phyloP scores from a whole-genome alignment of 2,113 vertebrate species.

The Carlito syrichta region DNA sequence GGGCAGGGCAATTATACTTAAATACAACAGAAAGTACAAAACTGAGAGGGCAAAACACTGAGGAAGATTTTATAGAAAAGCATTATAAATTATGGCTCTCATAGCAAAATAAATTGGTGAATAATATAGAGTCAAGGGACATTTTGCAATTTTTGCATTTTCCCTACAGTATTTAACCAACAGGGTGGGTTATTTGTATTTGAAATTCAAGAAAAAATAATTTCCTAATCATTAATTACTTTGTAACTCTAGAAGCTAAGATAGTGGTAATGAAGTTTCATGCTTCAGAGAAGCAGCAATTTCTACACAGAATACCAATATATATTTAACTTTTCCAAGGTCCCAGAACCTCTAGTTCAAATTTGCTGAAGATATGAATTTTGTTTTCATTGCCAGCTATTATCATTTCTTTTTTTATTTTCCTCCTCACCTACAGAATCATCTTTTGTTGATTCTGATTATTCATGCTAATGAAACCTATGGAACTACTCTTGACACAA shows the following conservation, averaged over 20 bases:
- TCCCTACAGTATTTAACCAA: not conserved
- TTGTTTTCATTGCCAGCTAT: not conserved
- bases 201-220: not conserved
- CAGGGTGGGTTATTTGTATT: not conserved
- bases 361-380: not conserved
- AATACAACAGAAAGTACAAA: not conserved
- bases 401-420: not conserved
- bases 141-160: too few relatives aligned
- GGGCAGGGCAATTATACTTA: not conserved
- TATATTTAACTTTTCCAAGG: not conserved
- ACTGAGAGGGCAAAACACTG: not conserved
- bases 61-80: not conserved
- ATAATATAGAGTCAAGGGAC: not conserved
- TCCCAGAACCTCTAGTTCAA: not conserved
- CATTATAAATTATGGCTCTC: not conserved
- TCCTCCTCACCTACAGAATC: not conserved
- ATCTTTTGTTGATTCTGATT: not conserved
- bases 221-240: not conserved
- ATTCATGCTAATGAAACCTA: not conserved
- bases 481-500: not conserved
- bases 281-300: not conserved
- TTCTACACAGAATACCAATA: not conserved
- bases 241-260: not conserved
- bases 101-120: not conserved
- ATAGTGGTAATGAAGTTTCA: not conserved